Evolutionary conservation across 2,888 invertebrate species (phyloP), one percentile per base, ranked within the genome.

Genomic region (Therioaphis trifolii): DNA sequence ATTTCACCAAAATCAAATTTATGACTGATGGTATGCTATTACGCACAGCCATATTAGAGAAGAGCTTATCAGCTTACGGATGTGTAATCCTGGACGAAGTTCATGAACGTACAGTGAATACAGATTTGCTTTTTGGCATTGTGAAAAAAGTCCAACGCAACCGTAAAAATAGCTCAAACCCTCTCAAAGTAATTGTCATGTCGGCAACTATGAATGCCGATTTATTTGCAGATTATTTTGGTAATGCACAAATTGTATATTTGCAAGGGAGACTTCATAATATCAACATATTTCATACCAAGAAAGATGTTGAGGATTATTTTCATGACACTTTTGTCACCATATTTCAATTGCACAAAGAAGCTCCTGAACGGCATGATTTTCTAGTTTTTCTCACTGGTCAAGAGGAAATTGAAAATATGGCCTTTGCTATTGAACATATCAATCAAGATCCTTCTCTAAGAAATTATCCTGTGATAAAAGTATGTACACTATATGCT

Each of bases 161-260:
- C 86, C 91, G 97, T 84, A 86, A 87, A 27, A 91, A 89, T 87
- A 90, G 91, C 61, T 90, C 91, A 86, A 92, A 91, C 85, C 91
- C 92, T 1, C 88, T 96, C 15, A 96, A 95, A 90, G 92, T 94
- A 29, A 92, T 98, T 52, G 91, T 97, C 72, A 97, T 97, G 93
- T 98, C 97, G 0, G 98, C 98, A 0, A 98, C 98, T 18, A 97
- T 98, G 96, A 96, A 98, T 89, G 96, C 96, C 12, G 96, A 96
- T 89, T 94, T 95, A 87, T 98, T 99, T 89, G 93, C 94, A 52
- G 91, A 92, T 85, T 99, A 97, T 89, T 99, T 97, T 88, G 92
- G 94, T 87, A 92, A 93, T 85, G 95, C 95, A 72, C 93, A 94
- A 71, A 96, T 95, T 0, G 91, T 97, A 87, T 97, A 97, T 88